These are phyloP conservation scores for Erpornis zantholeuca DNA, from an alignment of 2,113 vertebrate genomes.

Conservation along the genomic window DNA sequence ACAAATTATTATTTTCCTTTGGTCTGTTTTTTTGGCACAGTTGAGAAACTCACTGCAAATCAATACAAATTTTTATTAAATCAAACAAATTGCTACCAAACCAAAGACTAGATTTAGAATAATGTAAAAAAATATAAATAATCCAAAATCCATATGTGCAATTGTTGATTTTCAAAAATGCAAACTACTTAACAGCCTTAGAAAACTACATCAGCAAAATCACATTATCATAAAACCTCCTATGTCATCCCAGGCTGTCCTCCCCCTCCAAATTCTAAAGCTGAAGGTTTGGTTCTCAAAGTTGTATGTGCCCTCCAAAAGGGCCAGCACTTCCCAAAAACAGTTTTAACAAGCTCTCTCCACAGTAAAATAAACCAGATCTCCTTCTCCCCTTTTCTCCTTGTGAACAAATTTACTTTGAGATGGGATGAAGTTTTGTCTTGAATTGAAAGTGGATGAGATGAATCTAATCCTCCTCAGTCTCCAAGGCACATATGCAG, in stretches of 20 bases:
- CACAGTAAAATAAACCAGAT: neutral
- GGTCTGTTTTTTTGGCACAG: neutral
- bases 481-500: rapidly evolving
- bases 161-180: neutral
- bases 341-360: neutral
- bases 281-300: neutral
- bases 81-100: neutral
- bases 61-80: neutral
- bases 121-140: neutral
- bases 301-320: neutral
- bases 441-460: neutral
- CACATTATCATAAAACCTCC: neutral
- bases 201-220: neutral
- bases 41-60: neutral
- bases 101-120: neutral
- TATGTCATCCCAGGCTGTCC: neutral
- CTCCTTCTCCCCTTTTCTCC: neutral
- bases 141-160: rapidly evolving
- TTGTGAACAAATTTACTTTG: neutral
- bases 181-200: neutral
- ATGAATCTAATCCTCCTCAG: neutral
- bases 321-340: neutral
- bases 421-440: neutral
- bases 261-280: neutral
- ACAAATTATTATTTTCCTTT: rapidly evolving